Base-by-base conservation (phyloP, 2,888 invertebrate genomes). In the Euplagia quadripunctaria region DNA sequence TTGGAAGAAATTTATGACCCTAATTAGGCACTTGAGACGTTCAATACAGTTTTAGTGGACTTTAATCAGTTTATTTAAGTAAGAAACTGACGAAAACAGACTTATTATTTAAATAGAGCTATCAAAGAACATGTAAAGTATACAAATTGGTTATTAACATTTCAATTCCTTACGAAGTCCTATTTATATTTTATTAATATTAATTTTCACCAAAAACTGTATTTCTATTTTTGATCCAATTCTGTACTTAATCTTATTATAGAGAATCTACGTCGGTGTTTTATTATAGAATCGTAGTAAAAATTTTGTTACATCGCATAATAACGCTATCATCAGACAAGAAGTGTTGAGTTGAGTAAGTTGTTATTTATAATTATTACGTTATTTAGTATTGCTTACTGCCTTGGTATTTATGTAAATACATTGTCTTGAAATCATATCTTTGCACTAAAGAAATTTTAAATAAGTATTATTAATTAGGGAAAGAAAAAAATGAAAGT, bases 1-100 rank as follows among this genome's bases (percentile, higher is more conserved):
- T 49, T 41, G 43, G 51, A 58, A 68, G 31, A 51, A 55, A 68
- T 68, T 71, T 64, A 55, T 64, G 64, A 55, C 69, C 67, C 51
- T 42, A 70, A 70, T 55, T 76, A 66, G 77, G 14, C 68, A 31
- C 63, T 68, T 41, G 61, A 81, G 77, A 14, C 72, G 74, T 74
- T 82, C 69, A 76, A 73, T 82, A 76, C 73, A 71, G 74, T 76
- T 79, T 66, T 67, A 82, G 73, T 74, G 67, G 76, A 75, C 73
- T 71, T 74, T 76, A 82, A 80, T 81, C 81, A 72, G 55, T 55
- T 64, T 20, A 14, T 61, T 61, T 14, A 14, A 31, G 14, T 61
- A 61, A 61, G 11, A 61, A 61, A 61, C 14, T 61, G 12, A 61
- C 6, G 20, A 61, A 61, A 61, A 31, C 14, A 61, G 61, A 61